Evolutionary conservation across 2,113 vertebrate genomes (phyloP).

Genomic region (Spilogale gracilis): DNA sequence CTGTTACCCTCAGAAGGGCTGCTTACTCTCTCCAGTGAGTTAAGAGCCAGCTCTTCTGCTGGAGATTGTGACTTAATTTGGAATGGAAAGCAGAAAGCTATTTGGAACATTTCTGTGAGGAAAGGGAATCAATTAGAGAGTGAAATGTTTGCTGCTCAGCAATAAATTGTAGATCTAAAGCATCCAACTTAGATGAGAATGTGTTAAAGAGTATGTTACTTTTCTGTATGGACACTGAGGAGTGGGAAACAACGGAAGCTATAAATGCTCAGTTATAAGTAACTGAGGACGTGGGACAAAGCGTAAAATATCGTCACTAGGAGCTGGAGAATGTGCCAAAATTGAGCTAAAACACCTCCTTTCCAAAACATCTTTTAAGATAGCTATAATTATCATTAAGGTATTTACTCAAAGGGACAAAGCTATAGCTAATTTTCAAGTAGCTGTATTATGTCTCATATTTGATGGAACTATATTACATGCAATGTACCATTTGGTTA

Average conservation of each 20-base stretch:
- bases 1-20: background rate
- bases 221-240: background rate
- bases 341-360: slow-evolving; percentile 1
- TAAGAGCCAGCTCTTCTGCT: background rate
- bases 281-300: background rate
- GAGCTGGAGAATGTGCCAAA: background rate
- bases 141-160: background rate
- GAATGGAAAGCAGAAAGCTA: background rate
- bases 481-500: background rate
- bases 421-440: background rate
- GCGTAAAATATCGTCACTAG: background rate
- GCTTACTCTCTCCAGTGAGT: background rate
- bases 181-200: background rate
- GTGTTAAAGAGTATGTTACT: background rate
- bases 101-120: background rate
- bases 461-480: background rate
- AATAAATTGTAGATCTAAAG: background rate
- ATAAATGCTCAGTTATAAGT: background rate
- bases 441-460: slow-evolving; percentile 13
- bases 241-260: background rate
- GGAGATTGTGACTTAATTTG: background rate
- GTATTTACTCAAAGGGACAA: slow-evolving; percentile 45
- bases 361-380: background rate
- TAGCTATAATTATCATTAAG: background rate
- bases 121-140: background rate